Percentiles rank a stretch among this genome's conserved stretches.
These are phyloP conservation scores for Coturnix japonica DNA, from an alignment of 2,113 vertebrate species.

Conservation along the genomic window DNA sequence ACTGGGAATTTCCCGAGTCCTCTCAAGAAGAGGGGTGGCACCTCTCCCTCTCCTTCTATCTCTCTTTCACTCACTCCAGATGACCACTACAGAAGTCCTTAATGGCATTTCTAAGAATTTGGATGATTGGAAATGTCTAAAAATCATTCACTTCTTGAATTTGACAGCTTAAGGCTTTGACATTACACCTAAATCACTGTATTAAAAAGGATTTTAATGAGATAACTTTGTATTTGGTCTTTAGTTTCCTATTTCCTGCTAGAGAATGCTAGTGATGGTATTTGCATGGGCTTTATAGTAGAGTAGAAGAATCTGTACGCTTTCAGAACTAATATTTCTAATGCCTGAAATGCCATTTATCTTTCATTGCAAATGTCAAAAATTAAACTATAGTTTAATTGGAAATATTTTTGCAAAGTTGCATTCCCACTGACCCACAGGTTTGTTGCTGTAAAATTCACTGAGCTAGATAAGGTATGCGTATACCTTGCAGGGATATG, in stretches of 20 bases:
- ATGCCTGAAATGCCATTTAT: background rate
- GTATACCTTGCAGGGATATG: background rate
- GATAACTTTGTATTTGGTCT: background rate
- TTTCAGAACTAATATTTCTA: constrained; percentile 25
- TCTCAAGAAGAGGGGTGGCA: background rate
- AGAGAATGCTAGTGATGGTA: background rate
- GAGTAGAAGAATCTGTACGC: background rate
- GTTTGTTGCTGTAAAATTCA: background rate
- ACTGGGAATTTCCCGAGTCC: background rate
- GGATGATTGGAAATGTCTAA: background rate
- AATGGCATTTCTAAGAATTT: background rate
- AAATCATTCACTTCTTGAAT: background rate
- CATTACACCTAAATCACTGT: background rate
- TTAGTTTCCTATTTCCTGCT: background rate
- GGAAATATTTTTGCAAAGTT: background rate
- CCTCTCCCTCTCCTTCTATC: too few relatives aligned
- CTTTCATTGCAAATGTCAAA: constrained; percentile 24
- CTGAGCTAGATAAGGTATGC: background rate
- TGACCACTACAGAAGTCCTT: background rate
- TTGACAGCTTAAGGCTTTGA: background rate
- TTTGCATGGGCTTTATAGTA: background rate
- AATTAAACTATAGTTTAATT: background rate
- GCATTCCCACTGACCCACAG: background rate
- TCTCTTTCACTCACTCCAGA: background rate
- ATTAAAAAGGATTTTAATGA: background rate